phyloP scores from a whole-genome alignment of 1,140 invertebrate genomes.

The Drosophila suzukii region DNA sequence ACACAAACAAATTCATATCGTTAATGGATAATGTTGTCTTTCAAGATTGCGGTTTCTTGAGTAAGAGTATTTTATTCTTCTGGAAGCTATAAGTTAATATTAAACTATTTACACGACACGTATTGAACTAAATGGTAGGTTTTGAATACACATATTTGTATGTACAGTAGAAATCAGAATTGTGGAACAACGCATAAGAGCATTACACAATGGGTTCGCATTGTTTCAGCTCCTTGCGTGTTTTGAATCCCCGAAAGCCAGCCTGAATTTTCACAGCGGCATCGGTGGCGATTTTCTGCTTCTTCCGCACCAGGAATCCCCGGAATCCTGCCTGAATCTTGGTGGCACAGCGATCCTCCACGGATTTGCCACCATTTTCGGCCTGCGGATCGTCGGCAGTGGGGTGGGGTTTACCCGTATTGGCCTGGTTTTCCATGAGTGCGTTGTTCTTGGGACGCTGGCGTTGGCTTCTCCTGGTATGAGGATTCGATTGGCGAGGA shows the following conservation, averaged over 20 bases:
- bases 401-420: slow-evolving; percentile 4
- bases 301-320: slow-evolving; percentile 89
- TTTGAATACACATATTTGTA: slow-evolving; percentile 44
- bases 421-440: slow-evolving; percentile 51
- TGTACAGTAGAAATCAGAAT: slow-evolving; percentile 40
- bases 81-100: slow-evolving; percentile 42
- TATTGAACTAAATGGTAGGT: slow-evolving; percentile 38
- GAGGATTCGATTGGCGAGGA: slow-evolving; percentile 27
- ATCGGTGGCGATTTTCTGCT: slow-evolving; percentile 85
- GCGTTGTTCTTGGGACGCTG: slow-evolving; percentile 35
- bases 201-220: slow-evolving; percentile 35
- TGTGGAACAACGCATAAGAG: slow-evolving; percentile 12
- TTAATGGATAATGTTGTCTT: slow-evolving; percentile 44
- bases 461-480: slow-evolving; percentile 49
- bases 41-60: slow-evolving; percentile 45
- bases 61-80: slow-evolving; percentile 44
- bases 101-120: slow-evolving; percentile 47
- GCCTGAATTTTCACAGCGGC: slow-evolving; percentile 88
- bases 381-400: slow-evolving; percentile 20
- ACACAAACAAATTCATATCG: slow-evolving; percentile 31
- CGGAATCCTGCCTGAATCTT: slow-evolving; percentile 91
- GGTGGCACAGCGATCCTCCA: slow-evolving; percentile 88
- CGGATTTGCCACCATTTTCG: slow-evolving; percentile 29
- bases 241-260: slow-evolving; percentile 86
- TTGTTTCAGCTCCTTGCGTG: slow-evolving; percentile 85